Base-by-base conservation (phyloP, 2,797 vertebrate genomes). In the Triplophysa bombifrons region DNA sequence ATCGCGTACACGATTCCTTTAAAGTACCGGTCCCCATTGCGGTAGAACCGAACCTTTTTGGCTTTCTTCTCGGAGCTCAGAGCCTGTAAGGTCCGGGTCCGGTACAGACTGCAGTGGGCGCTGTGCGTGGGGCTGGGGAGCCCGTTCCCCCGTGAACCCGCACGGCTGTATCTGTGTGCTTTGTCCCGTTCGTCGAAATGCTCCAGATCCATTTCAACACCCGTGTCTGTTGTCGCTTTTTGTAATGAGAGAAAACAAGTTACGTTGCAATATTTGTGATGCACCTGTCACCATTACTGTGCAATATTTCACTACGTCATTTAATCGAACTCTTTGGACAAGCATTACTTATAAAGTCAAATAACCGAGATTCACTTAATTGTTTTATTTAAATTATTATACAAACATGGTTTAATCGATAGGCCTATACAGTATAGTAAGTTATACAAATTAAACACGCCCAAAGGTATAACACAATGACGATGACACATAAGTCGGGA, bases 181-280 rank as follows among this genome's bases (percentile, higher is more conserved):
- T 98, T 97, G 88, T 99, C 96, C 85, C 98, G 93, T 91, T 97
- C 96, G 19, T 99, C 97, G 84, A 99, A 99, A 88, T 99, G 98
- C 89, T 99, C 98, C 93, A 98, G 90, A 91, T 98, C 98, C 96
- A 99, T 97, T 82, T 94, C 92, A 92, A 72, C 48, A 58, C 22
- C 70, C 10, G 27, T 38, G 46, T 20, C 25, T 63, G 46, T 22
- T 41, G 50, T 44, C 53, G 20, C n/a, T 27, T 66, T 64, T 19
- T 16, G 48, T 1, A 0, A 30, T 4, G 4, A 16, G 3, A 16
- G 34, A 38, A 50, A 50, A 50, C 16, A 50, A 50, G 38, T 41
- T 8, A 41, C 38, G 38, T 41, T 41, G 38, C 6, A 41, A 8
- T 41, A 41, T 41, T 41, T 50, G 48, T 50, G 16, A 1, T 16